Conservation (phyloP, 2,113 vertebrate genomes). For the Scophthalmus maximus region DNA sequence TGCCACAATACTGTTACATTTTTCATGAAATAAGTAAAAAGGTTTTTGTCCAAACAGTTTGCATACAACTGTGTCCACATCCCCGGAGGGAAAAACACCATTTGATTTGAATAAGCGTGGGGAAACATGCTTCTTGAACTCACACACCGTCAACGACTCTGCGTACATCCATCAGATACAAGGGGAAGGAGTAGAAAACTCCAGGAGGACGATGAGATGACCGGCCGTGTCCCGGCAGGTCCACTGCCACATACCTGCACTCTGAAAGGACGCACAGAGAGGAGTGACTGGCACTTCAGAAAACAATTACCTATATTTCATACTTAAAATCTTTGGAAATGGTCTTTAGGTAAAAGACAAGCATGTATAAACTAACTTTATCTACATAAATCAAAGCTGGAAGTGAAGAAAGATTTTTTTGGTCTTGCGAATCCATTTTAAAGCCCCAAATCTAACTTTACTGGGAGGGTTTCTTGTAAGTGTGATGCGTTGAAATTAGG, state of each 20-base stretch:
- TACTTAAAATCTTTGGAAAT: neutral
- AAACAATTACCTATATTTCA: neutral
- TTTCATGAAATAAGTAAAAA: too few species aligned
- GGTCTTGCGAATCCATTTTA: too few species aligned
- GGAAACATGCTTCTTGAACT: neutral
- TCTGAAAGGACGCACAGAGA: slow-evolving; percentile 74
- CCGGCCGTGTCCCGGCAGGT: slow-evolving; percentile 89
- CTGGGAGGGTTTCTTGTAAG: too few species aligned
- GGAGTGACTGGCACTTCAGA: too few species aligned
- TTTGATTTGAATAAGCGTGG: neutral
- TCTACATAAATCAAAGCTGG: too few species aligned
- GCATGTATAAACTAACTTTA: too few species aligned
- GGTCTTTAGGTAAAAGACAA: neutral
- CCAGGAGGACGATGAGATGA: slow-evolving; percentile 89
- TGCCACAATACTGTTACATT: too few species aligned
- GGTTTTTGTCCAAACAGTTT: too few species aligned
- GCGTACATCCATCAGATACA: slow-evolving; percentile 85
- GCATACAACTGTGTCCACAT: neutral
- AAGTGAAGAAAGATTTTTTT: too few species aligned
- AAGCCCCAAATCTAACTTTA: too few species aligned
- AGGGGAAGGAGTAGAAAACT: slow-evolving; percentile 79
- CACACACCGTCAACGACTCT: slow-evolving; percentile 82
- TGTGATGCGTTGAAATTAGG: neutral
- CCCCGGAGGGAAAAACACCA: neutral
- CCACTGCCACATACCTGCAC: slow-evolving; percentile 86